These are phyloP conservation scores for Mechanitis messenoides DNA, from an alignment of 2,888 invertebrate species.

Conservation along the genomic window DNA sequence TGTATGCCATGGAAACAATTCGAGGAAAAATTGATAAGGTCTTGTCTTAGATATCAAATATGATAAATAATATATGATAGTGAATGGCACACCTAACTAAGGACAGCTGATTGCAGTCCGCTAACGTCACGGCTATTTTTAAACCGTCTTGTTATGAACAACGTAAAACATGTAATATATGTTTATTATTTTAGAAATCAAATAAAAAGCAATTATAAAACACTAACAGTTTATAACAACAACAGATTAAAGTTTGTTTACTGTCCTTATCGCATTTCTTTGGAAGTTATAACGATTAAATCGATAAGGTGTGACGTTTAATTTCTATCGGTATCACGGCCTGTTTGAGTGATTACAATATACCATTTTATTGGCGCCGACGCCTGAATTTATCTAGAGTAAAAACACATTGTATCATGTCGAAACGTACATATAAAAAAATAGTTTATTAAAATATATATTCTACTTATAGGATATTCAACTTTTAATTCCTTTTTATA, in stretches of 20 bases:
- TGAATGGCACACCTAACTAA: constrained; percentile 44
- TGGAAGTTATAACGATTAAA: constrained; percentile 3
- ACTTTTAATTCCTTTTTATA: no score
- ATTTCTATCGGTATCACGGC: constrained; percentile 4
- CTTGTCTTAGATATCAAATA: no score
- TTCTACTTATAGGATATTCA: no score
- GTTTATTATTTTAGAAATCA: constrained; percentile 4
- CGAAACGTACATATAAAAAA: no score
- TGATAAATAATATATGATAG: constrained; percentile 11
- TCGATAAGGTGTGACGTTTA: constrained; percentile 6
- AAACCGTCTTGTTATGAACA: constrained; percentile 36
- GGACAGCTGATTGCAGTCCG: constrained; percentile 35
- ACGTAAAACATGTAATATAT: neutral
- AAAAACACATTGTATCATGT: neutral
- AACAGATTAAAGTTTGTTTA: neutral
- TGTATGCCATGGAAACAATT: constrained; percentile 24
- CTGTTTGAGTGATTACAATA: neutral
- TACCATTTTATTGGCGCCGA: constrained; percentile 15
- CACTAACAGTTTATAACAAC: neutral
- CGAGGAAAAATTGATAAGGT: constrained; percentile 9
- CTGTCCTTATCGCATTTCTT: neutral
- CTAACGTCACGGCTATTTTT: constrained; percentile 41
- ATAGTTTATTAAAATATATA: no score
- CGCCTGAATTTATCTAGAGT: constrained; percentile 7
- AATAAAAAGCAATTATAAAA: constrained; percentile 4